A percentile compares a stretch with the other conserved stretches of the same genome.
Evolutionary conservation across 2,113 vertebrate genomes (phyloP).

Genomic region (Halichoeres trimaculatus): DNA sequence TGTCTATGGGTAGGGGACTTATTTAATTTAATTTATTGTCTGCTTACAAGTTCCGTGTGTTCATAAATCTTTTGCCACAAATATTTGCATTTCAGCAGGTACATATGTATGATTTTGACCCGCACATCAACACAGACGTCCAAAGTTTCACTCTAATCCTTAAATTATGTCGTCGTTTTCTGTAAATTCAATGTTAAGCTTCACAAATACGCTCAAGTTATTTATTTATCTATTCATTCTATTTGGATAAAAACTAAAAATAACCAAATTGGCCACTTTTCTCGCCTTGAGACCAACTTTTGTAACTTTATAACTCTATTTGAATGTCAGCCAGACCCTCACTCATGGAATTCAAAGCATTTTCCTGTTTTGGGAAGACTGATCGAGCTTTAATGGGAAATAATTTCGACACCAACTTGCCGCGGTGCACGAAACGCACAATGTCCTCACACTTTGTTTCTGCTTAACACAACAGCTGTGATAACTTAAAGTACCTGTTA

Average conservation of each 20-base stretch:
- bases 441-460: background rate
- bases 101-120: background rate
- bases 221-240: too few species aligned
- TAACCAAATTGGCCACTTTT: background rate
- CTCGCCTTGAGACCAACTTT: background rate
- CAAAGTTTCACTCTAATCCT: background rate
- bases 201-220: background rate
- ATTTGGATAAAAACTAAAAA: background rate
- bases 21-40: background rate
- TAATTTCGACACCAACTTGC: background rate
- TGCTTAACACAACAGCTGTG: background rate
- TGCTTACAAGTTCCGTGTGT: background rate
- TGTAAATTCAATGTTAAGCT: background rate
- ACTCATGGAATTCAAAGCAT: background rate
- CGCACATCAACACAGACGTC: background rate
- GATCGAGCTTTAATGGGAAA: background rate
- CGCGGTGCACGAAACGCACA: too few species aligned
- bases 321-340: background rate
- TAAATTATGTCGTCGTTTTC: background rate
- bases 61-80: background rate
- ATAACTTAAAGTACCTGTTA: slow-evolving; percentile 37
- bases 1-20: too few species aligned
- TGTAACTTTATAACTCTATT: background rate
- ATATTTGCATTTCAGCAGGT: background rate
- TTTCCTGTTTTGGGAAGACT: slow-evolving; percentile 5